A percentile compares a stretch with the other conserved stretches of the same genome.
Conservation (phyloP, 2,888 invertebrate genomes). For the Cryptocephalus moraei region DNA sequence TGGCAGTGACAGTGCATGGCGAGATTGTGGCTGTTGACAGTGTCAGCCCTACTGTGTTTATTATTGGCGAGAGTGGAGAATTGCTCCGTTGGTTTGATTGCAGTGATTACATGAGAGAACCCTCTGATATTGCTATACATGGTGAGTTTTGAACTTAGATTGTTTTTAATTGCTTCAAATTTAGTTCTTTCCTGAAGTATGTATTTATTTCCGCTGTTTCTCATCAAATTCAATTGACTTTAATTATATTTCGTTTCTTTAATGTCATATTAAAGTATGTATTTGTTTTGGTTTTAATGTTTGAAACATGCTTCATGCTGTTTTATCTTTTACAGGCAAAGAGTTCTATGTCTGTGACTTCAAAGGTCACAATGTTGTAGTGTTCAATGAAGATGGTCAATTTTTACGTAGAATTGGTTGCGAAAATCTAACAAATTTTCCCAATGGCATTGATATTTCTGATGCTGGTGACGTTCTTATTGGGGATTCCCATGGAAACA, state of each 20-base stretch:
- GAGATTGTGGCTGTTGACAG: slow-evolving; percentile 95
- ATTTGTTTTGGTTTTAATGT: too few relatives aligned
- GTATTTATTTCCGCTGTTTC: too few relatives aligned
- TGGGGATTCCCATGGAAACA: slow-evolving; percentile 95
- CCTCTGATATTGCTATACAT: slow-evolving; percentile 92
- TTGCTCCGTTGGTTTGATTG: slow-evolving; percentile 95
- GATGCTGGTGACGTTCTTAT: slow-evolving; percentile 94
- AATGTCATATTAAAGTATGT: too few relatives aligned
- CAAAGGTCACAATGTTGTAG: slow-evolving; percentile 95
- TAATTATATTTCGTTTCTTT: too few relatives aligned
- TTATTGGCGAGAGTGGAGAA: slow-evolving; percentile 85
- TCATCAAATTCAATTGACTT: too few relatives aligned
- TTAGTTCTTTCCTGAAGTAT: too few relatives aligned
- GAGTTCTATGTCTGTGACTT: slow-evolving; percentile 96
- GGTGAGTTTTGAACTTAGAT: slow-evolving; percentile 41
- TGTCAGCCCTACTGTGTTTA: slow-evolving; percentile 93
- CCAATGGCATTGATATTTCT: slow-evolving; percentile 95
- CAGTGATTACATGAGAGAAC: slow-evolving; percentile 95
- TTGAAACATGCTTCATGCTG: not conserved
- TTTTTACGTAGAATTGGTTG: slow-evolving; percentile 90
- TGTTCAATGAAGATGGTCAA: slow-evolving; percentile 85
- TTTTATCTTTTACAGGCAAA: slow-evolving; percentile 50
- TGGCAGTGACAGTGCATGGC: slow-evolving; percentile 86
- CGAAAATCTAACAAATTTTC: slow-evolving; percentile 93
- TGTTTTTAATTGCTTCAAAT: too few relatives aligned